Evolutionary conservation across 53 echinoderm and acorn worm genomes (phyloP), one percentile per base, ranked within the genome.

Genomic region (Astropecten irregularis): DNA sequence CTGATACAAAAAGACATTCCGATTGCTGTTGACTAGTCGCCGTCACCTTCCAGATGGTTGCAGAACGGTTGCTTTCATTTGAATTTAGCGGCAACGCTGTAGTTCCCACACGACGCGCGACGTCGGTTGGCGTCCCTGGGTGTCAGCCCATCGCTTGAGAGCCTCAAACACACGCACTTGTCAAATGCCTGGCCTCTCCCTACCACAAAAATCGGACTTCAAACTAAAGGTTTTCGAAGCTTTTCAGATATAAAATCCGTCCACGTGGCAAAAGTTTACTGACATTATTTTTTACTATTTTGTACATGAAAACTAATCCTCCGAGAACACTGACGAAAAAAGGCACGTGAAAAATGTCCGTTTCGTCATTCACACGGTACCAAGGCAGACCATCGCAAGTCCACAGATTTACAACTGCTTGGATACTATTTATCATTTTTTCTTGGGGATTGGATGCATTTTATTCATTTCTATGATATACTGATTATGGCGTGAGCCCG

Each of bases 1-100:
- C 79, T 62, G 79, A 79, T 79, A 79, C 79, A 79, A 79, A 79
- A 79, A 79, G 79, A 79, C 79, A 79, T 79, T 79, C 79, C 79
- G 79, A 79, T 79, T 79, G 79, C 79, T 79, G 79, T 79, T 79
- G 79, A 79, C 79, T 79, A 79, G 61, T 79, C 79, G 79, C 63
- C 60, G 79, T 79, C 46, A 60, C 79, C 79, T 79, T 79, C 79
- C 79, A 79, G 79, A 79, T 79, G 79, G 79, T 79, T 79, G 79
- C 79, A 62, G 79, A 79, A 79, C 79, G 79, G 63, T 79, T 62
- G 79, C 79, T 79, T 79, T 79, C 79, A 79, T 79, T 79, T 79
- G 79, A 79, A 79, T 79, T 79, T 79, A 79, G 79, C 79, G 79
- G 79, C 79, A 79, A 79, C 79, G 79, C 79, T 48, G 79, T 61